Base-by-base conservation (phyloP, 2,113 vertebrate species). In the Dolichotis patagonum region DNA sequence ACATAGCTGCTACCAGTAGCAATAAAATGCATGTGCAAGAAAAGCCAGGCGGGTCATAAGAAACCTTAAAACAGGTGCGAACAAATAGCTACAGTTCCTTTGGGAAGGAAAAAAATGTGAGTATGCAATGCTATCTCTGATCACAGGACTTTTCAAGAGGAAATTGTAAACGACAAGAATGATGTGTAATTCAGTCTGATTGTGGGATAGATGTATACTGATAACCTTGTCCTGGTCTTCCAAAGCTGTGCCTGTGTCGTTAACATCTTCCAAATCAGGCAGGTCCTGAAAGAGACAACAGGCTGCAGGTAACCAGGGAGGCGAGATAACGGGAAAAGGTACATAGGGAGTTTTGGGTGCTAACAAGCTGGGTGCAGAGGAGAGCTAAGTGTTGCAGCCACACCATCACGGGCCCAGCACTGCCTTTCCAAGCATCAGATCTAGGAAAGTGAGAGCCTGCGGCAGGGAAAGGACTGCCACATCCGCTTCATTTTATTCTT, bases 201-300 rank as follows among this genome's bases (percentile, higher is more conserved):
- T 20, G 3, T 32, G 88, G 71, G 5, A 30, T 0, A 14, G 7
- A 11, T 9, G 28, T 17, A 14, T 22, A 1, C 58, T 56, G 24
- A 24, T 56, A 13, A 95, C 96, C 97, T 96, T 5, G 10, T 81
- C 65, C n/a, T 80, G 85, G 77, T 85, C 32, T 2, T 95, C 43
- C n/a, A 32, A 20, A 32, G 60, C 3, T 28, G 63, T 54, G 1
- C 97, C 90, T 1, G 75, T 85, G 7, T 91, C 98, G 17, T 95
- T 98, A 30, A 98, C 56, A 13, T 99, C 99, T 96, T 99, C 99
- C 96, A 99, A 98, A 98, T 99, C 99, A 2, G 99, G 99, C 83
- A 99, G 98, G 82, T 99, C 99, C 99, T 99, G 73, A 71, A 96
- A 98, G 77, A 97, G 86, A 19, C 88, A 78, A 19, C 22, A 14